These are phyloP conservation scores for Grallaria varia DNA, from an alignment of 2,113 vertebrate genomes.

Conservation along the genomic window DNA sequence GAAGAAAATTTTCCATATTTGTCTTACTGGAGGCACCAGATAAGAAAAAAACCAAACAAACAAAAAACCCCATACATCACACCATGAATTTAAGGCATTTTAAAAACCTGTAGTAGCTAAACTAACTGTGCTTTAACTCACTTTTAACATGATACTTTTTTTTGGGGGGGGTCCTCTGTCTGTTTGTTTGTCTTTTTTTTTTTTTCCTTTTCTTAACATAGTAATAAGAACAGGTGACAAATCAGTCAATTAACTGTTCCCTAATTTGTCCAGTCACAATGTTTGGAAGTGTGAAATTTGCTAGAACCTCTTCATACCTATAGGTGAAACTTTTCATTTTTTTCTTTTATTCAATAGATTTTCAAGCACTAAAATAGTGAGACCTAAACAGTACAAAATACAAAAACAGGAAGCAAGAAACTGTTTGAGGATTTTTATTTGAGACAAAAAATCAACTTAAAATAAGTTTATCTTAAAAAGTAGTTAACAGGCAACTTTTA, in stretches of 20 bases:
- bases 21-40: not conserved
- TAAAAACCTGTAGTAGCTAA: not conserved
- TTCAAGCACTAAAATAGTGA: not conserved
- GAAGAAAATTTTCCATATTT: not conserved
- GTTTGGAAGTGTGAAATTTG: not conserved
- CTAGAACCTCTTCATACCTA: not conserved
- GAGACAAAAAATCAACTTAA: not conserved
- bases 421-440: not conserved
- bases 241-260: not conserved
- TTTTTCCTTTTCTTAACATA: not conserved
- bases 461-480: not conserved
- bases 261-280: not conserved
- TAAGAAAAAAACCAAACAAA: not conserved
- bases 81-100: not conserved
- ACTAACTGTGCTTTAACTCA: not conserved
- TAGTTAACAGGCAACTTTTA: not conserved
- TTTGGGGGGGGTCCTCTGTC: accelerated
- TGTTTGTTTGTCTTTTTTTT: not conserved
- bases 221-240: not conserved
- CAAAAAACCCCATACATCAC: accelerated
- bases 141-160: not conserved
- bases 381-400: not conserved
- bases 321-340: not conserved
- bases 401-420: not conserved
- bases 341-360: not conserved